Conservation (phyloP, 2,797 vertebrate species). For the Yasuhikotakia modesta region DNA sequence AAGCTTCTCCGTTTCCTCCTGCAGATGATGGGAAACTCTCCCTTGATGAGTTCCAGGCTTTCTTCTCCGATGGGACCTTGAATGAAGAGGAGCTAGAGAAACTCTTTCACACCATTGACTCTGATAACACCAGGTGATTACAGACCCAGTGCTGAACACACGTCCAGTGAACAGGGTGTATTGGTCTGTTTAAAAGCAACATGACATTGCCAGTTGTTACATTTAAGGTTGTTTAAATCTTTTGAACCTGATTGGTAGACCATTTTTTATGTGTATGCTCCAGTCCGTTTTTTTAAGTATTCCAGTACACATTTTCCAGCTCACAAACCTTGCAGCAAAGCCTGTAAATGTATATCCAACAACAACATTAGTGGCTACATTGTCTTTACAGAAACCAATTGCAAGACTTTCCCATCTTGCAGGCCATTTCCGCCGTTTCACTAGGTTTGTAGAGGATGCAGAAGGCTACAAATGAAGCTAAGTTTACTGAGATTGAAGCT, state of each 20-base stretch:
- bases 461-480: too few relatives aligned
- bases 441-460: not conserved
- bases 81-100: slow-evolving; percentile 94
- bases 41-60: slow-evolving; percentile 96
- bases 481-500: not conserved
- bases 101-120: slow-evolving; percentile 96
- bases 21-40: slow-evolving; percentile 96
- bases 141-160: not conserved
- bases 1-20: slow-evolving; percentile 54
- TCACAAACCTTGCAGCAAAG: not conserved
- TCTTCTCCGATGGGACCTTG: slow-evolving; percentile 94
- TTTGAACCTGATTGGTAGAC: not conserved
- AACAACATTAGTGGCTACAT: not conserved
- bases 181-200: not conserved
- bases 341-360: not conserved
- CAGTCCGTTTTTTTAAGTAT: not conserved
- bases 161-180: not conserved
- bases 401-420: too few relatives aligned
- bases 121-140: slow-evolving; percentile 90
- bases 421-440: too few relatives aligned
- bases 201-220: too few relatives aligned
- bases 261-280: not conserved
- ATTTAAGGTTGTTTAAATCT: not conserved
- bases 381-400: too few relatives aligned
- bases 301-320: not conserved